Evolutionary conservation across 2,797 vertebrate genomes (phyloP).

Genomic region (Capromys pilorides): DNA sequence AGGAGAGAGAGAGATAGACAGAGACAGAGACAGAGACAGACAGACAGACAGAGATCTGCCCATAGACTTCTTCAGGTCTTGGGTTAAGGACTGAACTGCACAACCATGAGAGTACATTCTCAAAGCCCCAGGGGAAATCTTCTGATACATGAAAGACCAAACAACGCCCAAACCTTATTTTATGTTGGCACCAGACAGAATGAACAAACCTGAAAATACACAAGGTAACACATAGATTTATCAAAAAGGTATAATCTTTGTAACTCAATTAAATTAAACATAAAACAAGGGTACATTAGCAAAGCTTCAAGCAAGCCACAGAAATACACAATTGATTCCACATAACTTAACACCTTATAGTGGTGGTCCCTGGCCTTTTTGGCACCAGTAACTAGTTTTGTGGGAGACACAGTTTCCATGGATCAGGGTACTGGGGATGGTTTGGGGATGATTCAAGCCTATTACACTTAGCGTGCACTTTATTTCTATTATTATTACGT

Average conservation of each 20-base stretch:
- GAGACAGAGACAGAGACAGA: background rate
- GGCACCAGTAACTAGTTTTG: background rate
- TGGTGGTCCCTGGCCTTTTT: background rate
- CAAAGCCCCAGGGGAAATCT: background rate
- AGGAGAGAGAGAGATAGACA: background rate
- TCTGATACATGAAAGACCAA: conserved; percentile 1
- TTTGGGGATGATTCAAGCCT: background rate
- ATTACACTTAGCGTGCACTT: background rate
- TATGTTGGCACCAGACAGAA: background rate
- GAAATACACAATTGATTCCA: background rate
- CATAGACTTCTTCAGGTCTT: background rate
- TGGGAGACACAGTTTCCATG: background rate
- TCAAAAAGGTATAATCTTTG: background rate
- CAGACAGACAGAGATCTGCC: too few species aligned
- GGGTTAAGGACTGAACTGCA: background rate
- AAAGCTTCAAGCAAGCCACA: conserved; percentile 12
- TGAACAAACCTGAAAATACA: background rate
- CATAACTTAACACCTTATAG: background rate
- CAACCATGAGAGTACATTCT: background rate
- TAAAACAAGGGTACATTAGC: background rate
- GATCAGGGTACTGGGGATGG: background rate
- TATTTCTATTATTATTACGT: background rate
- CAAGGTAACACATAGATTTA: background rate
- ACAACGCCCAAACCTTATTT: conserved; percentile 35
- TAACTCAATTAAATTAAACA: conserved; percentile 8